These are phyloP conservation scores for Lottia scabra DNA, from an alignment of 2,888 invertebrate genomes.

Conservation along the genomic window DNA sequence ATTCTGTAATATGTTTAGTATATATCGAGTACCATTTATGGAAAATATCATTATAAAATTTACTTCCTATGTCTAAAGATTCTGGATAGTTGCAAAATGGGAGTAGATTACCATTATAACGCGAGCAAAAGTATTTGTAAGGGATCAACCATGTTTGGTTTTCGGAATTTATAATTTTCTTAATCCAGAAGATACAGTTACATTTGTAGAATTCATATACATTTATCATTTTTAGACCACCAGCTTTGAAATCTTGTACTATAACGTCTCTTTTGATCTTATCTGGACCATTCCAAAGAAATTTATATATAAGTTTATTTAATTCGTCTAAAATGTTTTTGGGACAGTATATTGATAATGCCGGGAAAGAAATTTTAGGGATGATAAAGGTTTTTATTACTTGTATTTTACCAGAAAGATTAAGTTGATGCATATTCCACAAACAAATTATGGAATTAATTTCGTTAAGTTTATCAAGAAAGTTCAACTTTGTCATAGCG, in stretches of 20 bases:
- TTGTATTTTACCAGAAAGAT: neutral
- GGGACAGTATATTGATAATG: neutral
- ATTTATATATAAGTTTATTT: neutral
- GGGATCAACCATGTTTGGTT: neutral
- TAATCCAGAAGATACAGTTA: neutral
- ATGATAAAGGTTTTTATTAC: neutral
- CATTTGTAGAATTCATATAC: slow-evolving; percentile 1
- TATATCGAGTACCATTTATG: neutral
- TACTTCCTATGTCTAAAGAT: neutral
- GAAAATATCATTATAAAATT: neutral
- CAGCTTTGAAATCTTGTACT: neutral
- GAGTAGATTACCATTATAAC: neutral
- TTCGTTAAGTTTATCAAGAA: too few relatives aligned
- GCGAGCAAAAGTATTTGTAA: neutral
- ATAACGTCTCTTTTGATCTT: slow-evolving; percentile 4
- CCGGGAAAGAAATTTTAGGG: neutral
- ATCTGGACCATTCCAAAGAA: slow-evolving; percentile 1
- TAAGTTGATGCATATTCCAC: neutral
- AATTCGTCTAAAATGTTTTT: slow-evolving; percentile 1
- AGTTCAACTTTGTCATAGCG: too few relatives aligned
- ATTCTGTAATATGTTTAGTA: neutral
- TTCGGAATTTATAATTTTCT: neutral
- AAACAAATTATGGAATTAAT: neutral
- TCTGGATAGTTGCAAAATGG: neutral
- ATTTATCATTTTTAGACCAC: neutral